Evolutionary conservation across 1,140 invertebrate species (phyloP).

Genomic region (Drosophila setifemur): DNA sequence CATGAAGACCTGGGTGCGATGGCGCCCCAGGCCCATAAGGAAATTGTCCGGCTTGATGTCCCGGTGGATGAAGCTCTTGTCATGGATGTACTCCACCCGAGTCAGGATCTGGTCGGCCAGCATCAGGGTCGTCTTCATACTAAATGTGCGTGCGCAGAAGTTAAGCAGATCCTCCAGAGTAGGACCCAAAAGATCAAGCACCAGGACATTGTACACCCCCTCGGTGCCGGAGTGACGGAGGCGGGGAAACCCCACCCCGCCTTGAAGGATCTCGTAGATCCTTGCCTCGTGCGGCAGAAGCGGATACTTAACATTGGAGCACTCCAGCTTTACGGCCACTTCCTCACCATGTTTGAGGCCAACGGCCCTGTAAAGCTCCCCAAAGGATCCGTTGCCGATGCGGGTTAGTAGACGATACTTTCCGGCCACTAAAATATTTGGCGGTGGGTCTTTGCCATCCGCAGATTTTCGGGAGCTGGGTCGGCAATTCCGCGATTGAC

Average conservation of each 20-base stretch:
- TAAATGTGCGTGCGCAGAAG: conserved; percentile 95
- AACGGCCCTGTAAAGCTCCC: conserved; percentile 95
- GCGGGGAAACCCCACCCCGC: conserved; percentile 95
- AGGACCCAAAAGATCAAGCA: conserved; percentile 96
- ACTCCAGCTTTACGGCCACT: conserved; percentile 96
- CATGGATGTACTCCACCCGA: conserved; percentile 94
- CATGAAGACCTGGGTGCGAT: conserved; percentile 94
- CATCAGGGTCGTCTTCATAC: conserved; percentile 97
- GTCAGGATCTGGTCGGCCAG: conserved; percentile 94
- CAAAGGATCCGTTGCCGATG: conserved; percentile 96
- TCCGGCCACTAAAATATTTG: conserved; percentile 86
- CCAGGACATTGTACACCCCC: conserved; percentile 93
- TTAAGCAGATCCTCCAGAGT: conserved; percentile 96
- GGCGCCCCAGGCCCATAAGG: conserved; percentile 96
- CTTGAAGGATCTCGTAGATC: conserved; percentile 93
- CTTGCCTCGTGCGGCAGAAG: conserved; percentile 96
- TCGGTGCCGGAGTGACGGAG: conserved; percentile 92
- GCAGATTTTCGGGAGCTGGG: not conserved
- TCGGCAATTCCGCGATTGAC: not conserved
- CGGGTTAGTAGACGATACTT: conserved; percentile 95
- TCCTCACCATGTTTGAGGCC: conserved; percentile 95
- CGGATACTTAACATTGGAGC: conserved; percentile 92
- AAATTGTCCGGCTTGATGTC: conserved; percentile 98
- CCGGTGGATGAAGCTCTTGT: conserved; percentile 95
- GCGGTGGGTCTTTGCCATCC: not conserved